Evolutionary conservation across 1,140 invertebrate genomes (phyloP).

Genomic region (Tetraneura akinire): DNA sequence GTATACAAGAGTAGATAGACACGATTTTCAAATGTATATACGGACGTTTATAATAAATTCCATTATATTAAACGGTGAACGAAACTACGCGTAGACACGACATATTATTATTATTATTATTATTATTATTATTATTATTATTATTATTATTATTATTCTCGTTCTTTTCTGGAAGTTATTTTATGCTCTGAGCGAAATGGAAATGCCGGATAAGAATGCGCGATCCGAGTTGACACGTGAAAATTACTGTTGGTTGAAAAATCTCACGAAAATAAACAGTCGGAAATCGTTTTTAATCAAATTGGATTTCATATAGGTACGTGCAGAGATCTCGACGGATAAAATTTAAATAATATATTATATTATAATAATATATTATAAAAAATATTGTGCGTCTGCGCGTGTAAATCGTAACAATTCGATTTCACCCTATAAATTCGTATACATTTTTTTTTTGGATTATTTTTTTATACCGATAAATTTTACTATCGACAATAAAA

Average conservation of each 20-base stretch:
- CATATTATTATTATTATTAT: no score
- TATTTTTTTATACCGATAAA: no score
- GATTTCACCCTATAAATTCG: no score
- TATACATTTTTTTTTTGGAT: no score
- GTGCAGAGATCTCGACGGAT: neutral
- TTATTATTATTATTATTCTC: no score
- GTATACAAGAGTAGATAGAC: no score
- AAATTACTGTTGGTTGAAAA: conserved; percentile 20
- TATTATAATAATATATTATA: no score
- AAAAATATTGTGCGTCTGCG: no score
- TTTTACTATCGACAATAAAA: no score
- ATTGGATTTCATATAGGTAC: neutral
- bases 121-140: no score
- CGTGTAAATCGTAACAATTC: neutral
- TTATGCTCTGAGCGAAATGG: neutral
- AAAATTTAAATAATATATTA: conserved; percentile 26
- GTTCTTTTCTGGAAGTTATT: neutral
- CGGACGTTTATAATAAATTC: neutral
- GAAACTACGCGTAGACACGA: neutral
- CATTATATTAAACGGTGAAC: conserved; percentile 26
- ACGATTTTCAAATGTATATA: no score
- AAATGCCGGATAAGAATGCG: neutral
- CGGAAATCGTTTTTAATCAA: conserved; percentile 12
- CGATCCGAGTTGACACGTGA: conserved; percentile 2
- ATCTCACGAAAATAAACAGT: conserved; percentile 17